Percentiles rank a stretch among this genome's conserved stretches.
Conservation (phyloP, 2,113 vertebrate species). For the Thamnophis sirtalis region DNA sequence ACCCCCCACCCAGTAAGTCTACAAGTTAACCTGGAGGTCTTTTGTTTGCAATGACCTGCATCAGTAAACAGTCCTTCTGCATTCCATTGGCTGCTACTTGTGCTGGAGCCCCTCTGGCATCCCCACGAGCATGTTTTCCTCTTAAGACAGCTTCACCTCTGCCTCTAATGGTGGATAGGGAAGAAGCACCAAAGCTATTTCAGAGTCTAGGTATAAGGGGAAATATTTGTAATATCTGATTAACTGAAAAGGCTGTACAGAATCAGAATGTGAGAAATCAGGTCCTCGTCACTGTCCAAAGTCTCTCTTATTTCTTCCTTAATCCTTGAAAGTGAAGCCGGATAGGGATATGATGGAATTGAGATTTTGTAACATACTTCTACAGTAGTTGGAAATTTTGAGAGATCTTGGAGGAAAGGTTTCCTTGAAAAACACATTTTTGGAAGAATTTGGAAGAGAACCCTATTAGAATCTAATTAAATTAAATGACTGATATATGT, state of each 20-base stretch:
- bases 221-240: not conserved
- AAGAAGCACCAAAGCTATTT: not conserved
- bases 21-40: not conserved
- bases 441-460: too few relatives aligned
- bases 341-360: not conserved
- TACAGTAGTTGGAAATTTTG: not conserved
- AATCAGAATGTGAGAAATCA: not conserved
- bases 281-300: not conserved
- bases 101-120: not conserved
- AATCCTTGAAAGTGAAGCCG: not conserved
- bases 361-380: not conserved
- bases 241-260: not conserved
- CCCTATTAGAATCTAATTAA: too few relatives aligned
- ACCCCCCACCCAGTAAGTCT: not conserved
- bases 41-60: not conserved
- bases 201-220: not conserved
- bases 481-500: not conserved
- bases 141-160: not conserved
- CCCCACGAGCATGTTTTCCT: not conserved
- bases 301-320: not conserved
- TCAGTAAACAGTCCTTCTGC: not conserved
- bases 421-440: not conserved
- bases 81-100: not conserved
- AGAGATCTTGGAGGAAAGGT: not conserved
- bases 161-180: not conserved